Percentiles rank a stretch among this genome's conserved stretches.
Conservation (phyloP, 2,113 vertebrate species). For the Ochotona princeps region DNA sequence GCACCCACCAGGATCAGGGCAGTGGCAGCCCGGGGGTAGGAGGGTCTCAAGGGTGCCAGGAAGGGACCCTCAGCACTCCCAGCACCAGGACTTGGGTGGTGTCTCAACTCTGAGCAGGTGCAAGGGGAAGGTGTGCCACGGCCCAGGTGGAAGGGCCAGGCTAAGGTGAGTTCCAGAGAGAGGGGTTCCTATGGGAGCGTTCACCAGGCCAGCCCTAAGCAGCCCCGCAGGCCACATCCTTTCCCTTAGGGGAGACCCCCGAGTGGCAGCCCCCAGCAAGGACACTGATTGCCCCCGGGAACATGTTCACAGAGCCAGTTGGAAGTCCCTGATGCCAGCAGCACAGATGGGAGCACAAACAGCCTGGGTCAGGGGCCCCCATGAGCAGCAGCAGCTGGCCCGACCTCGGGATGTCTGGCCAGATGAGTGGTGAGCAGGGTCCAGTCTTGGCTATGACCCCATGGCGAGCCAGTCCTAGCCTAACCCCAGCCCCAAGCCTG, state of each 20-base stretch:
- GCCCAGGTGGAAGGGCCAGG: background rate
- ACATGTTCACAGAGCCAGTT: accelerated
- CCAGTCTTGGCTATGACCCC: background rate
- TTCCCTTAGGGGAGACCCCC: background rate
- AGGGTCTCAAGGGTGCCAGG: too few species aligned
- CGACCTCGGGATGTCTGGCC: background rate
- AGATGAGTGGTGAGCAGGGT: background rate
- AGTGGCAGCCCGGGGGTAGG: background rate
- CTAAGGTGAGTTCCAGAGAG: background rate
- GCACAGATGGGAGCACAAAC: too few species aligned
- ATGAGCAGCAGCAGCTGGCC: background rate
- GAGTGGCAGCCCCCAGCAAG: background rate
- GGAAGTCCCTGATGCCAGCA: background rate
- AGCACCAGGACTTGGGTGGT: background rate
- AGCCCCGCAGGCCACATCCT: accelerated
- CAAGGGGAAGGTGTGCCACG: background rate
- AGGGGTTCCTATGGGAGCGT: background rate
- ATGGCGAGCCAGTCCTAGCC: too few species aligned
- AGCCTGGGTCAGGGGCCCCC: background rate
- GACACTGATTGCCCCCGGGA: background rate
- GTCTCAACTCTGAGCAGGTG: background rate
- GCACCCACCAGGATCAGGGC: background rate
- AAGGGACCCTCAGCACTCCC: background rate
- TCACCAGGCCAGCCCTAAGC: too few species aligned
- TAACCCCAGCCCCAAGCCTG: too few species aligned